phyloP scores from a whole-genome alignment of 2,888 invertebrate species.

The Odontothrips loti region DNA sequence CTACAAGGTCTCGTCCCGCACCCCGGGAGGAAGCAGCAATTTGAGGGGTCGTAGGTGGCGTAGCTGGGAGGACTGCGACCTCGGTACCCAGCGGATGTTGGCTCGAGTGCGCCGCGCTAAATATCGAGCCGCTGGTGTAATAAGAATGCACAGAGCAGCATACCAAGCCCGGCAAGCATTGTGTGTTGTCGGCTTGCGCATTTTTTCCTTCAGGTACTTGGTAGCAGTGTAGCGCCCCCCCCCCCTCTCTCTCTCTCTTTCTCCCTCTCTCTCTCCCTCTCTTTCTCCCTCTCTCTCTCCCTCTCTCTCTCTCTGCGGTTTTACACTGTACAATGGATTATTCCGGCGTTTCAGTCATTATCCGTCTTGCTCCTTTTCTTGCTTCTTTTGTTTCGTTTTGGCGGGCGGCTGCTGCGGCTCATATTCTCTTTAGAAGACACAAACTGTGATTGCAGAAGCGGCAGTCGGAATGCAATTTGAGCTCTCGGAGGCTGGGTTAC shows the following conservation, averaged over 20 bases:
- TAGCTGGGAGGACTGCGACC: too few species aligned
- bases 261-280: not conserved
- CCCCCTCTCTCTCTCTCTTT: not conserved
- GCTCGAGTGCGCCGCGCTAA: too few species aligned
- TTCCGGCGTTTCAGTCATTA: conserved; percentile 4
- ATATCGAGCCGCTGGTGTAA: too few species aligned
- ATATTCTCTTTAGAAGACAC: not conserved
- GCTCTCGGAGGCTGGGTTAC: not conserved
- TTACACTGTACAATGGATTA: conserved; percentile 23
- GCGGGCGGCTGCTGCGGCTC: not conserved
- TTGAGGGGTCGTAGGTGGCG: too few species aligned
- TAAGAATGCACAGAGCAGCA: too few species aligned
- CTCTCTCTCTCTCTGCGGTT: not conserved
- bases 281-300: conserved; percentile 1
- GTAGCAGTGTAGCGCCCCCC: not conserved
- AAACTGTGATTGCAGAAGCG: conserved; percentile 3
- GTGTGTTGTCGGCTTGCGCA: too few species aligned
- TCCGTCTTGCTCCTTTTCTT: conserved; percentile 4
- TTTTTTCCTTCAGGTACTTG: too few species aligned
- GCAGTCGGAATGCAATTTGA: conserved; percentile 20
- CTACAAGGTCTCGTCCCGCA: too few species aligned
- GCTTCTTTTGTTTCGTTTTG: not conserved
- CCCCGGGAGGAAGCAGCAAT: too few species aligned
- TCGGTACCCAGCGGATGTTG: too few species aligned
- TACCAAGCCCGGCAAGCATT: too few species aligned